These are phyloP conservation scores for Drosophila mojavensis DNA, from an alignment of 1,140 invertebrate genomes.

Conservation along the genomic window DNA sequence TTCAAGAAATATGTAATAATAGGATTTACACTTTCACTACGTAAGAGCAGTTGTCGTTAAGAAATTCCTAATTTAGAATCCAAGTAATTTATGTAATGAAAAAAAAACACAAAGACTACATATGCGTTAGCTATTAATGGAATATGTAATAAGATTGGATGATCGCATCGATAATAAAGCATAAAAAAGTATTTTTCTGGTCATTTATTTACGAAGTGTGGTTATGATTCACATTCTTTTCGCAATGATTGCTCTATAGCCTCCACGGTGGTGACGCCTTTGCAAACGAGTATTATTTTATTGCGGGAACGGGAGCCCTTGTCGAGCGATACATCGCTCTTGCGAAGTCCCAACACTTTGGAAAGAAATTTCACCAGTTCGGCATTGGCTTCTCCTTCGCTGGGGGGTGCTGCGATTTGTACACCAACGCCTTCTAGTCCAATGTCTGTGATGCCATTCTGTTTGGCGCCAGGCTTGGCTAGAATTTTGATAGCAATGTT, in stretches of 20 bases:
- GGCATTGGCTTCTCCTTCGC: slow-evolving; percentile 91
- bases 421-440: slow-evolving; percentile 84
- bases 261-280: slow-evolving; percentile 69
- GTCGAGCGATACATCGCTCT: slow-evolving; percentile 89
- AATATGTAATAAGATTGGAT: slow-evolving; percentile 64
- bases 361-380: slow-evolving; percentile 90
- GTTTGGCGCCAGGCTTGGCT: slow-evolving; percentile 91
- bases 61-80: slow-evolving; percentile 78
- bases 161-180: slow-evolving; percentile 64
- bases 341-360: slow-evolving; percentile 87
- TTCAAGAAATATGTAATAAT: slow-evolving; percentile 33
- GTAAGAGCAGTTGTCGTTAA: slow-evolving; percentile 72
- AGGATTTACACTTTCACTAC: slow-evolving; percentile 50
- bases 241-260: slow-evolving; percentile 54
- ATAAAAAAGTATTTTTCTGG: slow-evolving; percentile 28
- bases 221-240: slow-evolving; percentile 60
- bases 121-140: slow-evolving; percentile 52
- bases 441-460: slow-evolving; percentile 89
- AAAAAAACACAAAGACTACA: slow-evolving; percentile 67
- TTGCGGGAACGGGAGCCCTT: slow-evolving; percentile 83
- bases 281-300: slow-evolving; percentile 79
- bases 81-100: slow-evolving; percentile 70
- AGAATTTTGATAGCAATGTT: slow-evolving; percentile 88
- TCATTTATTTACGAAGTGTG: slow-evolving; percentile 26
- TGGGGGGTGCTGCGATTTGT: slow-evolving; percentile 90